Conservation (phyloP, 35 echinoderm and acorn worm species). For the Hemicentrotus pulcherrimus region DNA sequence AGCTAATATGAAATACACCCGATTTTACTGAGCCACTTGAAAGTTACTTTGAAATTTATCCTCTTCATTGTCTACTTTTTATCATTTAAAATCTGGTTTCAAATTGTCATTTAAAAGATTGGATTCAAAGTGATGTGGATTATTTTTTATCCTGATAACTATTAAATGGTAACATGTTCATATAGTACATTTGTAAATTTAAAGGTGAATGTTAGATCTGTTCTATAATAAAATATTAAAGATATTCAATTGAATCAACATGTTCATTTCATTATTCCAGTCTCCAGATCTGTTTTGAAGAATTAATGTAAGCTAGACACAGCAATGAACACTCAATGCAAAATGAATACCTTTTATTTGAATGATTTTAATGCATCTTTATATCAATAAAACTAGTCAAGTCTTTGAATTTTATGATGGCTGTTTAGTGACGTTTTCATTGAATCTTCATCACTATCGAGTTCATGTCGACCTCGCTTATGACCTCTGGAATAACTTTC, state of each 20-base stretch:
- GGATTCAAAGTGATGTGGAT: neutral
- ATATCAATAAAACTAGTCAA: neutral
- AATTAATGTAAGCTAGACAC: too few relatives aligned
- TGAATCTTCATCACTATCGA: neutral
- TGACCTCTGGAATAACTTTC: neutral
- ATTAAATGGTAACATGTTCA: slow-evolving; percentile 6
- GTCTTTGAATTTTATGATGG: neutral
- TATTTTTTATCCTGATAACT: neutral
- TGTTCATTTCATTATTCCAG: neutral
- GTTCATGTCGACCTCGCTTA: neutral
- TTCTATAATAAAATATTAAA: slow-evolving; percentile 21
- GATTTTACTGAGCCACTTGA: too few relatives aligned
- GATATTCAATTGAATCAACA: neutral
- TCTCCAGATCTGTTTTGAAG: too few relatives aligned
- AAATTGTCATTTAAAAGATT: neutral
- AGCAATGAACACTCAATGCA: too few relatives aligned
- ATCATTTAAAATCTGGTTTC: neutral
- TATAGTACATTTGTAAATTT: slow-evolving; percentile 7
- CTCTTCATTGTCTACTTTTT: neutral
- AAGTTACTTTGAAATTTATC: neutral
- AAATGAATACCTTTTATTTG: too few relatives aligned
- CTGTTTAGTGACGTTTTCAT: neutral
- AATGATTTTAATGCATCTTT: too few relatives aligned
- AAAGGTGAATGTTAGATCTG: slow-evolving; percentile 18
- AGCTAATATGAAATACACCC: too few relatives aligned